Evolutionary conservation across 2,113 vertebrate species (phyloP), one percentile per base, ranked within the genome.

Genomic region (Dromiciops gliroides): DNA sequence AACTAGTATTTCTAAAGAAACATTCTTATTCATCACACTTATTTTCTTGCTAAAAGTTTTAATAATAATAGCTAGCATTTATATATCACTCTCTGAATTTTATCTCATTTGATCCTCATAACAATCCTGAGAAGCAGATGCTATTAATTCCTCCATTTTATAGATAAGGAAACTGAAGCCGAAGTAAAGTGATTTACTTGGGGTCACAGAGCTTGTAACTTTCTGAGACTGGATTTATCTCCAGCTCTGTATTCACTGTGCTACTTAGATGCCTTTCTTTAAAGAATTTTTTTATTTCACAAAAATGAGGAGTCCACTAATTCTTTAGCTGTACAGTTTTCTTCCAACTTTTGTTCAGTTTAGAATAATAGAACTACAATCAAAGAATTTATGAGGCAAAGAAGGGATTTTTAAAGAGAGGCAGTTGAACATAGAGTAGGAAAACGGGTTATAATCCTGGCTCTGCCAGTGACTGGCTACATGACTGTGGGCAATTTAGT

Each of bases 1-100:
- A 94, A 88, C 24, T 23, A 91, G 92, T 56, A 56, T 94, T 93
- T 89, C 48, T 48, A 60, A 93, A 89, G 94, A 49, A 89, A 37
- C 3, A 28, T 48, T 48, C 47, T 90, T 95, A 44, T 44, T 83
- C n/a, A 44, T 83, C n/a, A n/a, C 11, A 44, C 67, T 83, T 9
- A 56, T 75, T 44, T 0, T 44, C n/a, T 44, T 83, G n/a, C 67
- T 83, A 83, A 44, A 83, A 83, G n/a, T 44, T 83, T 83, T 83
- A 83, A 83, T 44, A 75, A n/a, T 37, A 75, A n/a, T 56, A 10
- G 53, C 67, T 23, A 44, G 19, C n/a, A 23, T 44, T 22, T 44
- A 83, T 83, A 44, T 44, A 44, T 44, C n/a, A 83, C n/a, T 44
- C 23, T 83, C 7, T 83, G 1, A 83, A 1, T 22, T 83, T 83